phyloP scores from a whole-genome alignment of 1,140 invertebrate species.

The Trichonephila inaurata region DNA sequence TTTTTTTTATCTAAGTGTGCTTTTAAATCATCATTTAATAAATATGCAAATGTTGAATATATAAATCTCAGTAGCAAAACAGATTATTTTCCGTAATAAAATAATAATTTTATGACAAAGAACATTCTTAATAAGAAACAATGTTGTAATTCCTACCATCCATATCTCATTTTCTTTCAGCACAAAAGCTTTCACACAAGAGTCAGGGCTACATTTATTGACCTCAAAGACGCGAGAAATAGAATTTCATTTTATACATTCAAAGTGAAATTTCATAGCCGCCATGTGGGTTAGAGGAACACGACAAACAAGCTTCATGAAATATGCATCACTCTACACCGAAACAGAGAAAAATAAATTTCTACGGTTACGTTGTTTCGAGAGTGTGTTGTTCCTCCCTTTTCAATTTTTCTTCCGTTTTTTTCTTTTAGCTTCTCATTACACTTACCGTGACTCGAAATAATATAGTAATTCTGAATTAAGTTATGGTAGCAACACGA shows the following conservation, averaged over 20 bases:
- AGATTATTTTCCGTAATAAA: neutral
- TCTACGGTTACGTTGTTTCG: neutral
- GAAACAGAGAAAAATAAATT: constrained; percentile 48
- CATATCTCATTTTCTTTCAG: no score
- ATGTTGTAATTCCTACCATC: no score
- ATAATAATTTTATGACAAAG: no score
- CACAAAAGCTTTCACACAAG: no score
- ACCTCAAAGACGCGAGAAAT: neutral
- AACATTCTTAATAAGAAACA: no score
- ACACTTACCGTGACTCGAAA: neutral
- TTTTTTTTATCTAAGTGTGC: no score
- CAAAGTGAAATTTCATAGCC: constrained; percentile 71
- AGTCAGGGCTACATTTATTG: neutral
- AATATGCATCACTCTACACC: constrained; percentile 45
- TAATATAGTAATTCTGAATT: neutral
- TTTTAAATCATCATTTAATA: no score
- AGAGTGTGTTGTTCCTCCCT: neutral
- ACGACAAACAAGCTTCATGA: constrained; percentile 68
- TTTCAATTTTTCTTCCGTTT: neutral
- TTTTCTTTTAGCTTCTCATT: neutral
- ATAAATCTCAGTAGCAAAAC: neutral
- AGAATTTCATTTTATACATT: constrained; percentile 42
- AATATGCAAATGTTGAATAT: no score
- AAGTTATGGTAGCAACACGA: neutral
- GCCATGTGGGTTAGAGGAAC: constrained; percentile 1